Evolutionary conservation across 92 coral and sea anemone species (phyloP).

Genomic region (Umimayanthus chanpuru): DNA sequence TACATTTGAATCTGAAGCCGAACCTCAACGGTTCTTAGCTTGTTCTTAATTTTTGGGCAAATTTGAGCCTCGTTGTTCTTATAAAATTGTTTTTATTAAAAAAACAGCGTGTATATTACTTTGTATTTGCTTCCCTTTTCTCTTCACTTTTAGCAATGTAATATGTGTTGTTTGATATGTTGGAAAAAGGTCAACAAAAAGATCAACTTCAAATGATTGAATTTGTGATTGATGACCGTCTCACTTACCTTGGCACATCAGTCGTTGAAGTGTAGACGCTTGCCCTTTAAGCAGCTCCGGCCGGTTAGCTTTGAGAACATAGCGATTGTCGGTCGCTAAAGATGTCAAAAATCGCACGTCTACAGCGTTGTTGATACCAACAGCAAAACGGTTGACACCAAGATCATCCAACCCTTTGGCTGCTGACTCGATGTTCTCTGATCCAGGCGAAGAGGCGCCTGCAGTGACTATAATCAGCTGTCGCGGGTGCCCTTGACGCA

Average conservation of each 20-base stretch:
- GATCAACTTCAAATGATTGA: neutral
- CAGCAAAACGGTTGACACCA: slow-evolving; percentile 67
- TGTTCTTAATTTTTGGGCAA: no score
- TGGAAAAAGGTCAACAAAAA: no score
- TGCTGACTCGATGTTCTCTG: slow-evolving; percentile 48
- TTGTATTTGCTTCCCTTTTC: no score
- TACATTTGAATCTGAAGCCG: no score
- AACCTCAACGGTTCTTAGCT: no score
- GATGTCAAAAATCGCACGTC: slow-evolving; percentile 51
- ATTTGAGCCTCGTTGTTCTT: no score
- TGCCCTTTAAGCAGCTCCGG: slow-evolving; percentile 49
- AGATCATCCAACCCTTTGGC: slow-evolving; percentile 57
- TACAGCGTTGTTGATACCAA: slow-evolving; percentile 64
- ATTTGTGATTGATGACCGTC: neutral
- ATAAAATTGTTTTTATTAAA: no score
- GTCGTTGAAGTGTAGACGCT: slow-evolving; percentile 34
- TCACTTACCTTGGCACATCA: slow-evolving; percentile 53
- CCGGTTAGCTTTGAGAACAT: slow-evolving; percentile 49
- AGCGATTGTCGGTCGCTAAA: slow-evolving; percentile 56
- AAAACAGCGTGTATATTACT: no score
- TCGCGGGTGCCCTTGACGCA: slow-evolving; percentile 62
- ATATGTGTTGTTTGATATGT: no score
- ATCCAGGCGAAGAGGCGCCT: slow-evolving; percentile 54
- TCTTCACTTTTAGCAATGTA: no score
- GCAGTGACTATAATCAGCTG: slow-evolving; percentile 62